Percentiles rank a stretch among this genome's conserved stretches.
Evolutionary conservation across 2,888 invertebrate genomes (phyloP).

Genomic region (Mesopsocus fuscifrons): DNA sequence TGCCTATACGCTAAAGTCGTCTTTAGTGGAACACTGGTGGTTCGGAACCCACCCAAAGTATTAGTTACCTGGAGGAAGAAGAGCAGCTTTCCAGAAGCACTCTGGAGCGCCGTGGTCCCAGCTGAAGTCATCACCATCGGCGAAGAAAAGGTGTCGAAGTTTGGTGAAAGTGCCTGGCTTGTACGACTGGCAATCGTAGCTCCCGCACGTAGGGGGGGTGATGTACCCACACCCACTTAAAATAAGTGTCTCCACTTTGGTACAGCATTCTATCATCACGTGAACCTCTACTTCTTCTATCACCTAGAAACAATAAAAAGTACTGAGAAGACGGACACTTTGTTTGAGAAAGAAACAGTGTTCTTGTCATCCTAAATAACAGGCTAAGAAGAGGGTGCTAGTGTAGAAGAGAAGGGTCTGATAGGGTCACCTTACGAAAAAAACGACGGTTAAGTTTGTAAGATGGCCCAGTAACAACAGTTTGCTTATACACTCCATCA

Average conservation of each 20-base stretch:
- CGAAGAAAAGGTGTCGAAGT: slow-evolving; percentile 19
- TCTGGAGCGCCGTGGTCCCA: slow-evolving; percentile 20
- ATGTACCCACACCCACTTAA: slow-evolving; percentile 20
- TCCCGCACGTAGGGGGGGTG: slow-evolving; percentile 16
- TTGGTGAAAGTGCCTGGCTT: neutral
- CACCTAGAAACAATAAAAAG: slow-evolving; percentile 17
- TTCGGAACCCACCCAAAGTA: slow-evolving; percentile 11
- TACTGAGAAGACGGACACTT: too few relatives aligned
- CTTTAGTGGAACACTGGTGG: too few relatives aligned
- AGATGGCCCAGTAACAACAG: too few relatives aligned
- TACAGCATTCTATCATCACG: slow-evolving; percentile 18
- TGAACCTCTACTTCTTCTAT: slow-evolving; percentile 21
- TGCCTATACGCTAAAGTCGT: too few relatives aligned
- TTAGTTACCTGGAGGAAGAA: slow-evolving; percentile 15
- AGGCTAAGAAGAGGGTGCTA: too few relatives aligned
- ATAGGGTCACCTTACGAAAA: too few relatives aligned
- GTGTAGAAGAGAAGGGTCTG: too few relatives aligned
- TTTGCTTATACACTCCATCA: too few relatives aligned
- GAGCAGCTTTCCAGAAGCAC: slow-evolving; percentile 20
- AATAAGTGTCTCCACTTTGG: slow-evolving; percentile 18
- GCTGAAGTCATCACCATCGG: slow-evolving; percentile 21
- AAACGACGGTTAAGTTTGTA: too few relatives aligned
- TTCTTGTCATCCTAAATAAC: too few relatives aligned
- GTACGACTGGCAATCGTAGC: slow-evolving; percentile 9
- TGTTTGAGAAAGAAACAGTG: too few relatives aligned